Conservation (phyloP, 2,113 vertebrate species). For the Jaculus jaculus region DNA sequence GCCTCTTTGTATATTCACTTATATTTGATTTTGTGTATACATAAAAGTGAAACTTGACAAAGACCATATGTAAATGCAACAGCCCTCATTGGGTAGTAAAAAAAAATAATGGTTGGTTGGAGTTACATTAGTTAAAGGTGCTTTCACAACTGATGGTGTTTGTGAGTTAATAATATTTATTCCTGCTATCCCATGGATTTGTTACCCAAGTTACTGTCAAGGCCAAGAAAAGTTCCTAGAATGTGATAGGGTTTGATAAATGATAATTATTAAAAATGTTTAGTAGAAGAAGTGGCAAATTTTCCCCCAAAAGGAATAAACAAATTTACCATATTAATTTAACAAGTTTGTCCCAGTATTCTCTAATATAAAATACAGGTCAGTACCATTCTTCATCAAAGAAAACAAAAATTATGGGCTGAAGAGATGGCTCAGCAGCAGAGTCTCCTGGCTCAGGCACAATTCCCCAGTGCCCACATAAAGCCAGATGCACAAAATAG, state of each 20-base stretch:
- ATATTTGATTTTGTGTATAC: no score
- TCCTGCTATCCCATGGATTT: background rate
- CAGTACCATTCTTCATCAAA: conserved; percentile 35
- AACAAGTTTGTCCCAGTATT: conserved; percentile 39
- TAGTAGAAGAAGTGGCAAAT: conserved; percentile 55
- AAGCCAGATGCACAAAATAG: no score
- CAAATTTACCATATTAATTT: conserved; percentile 44
- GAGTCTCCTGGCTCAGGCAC: no score
- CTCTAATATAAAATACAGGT: conserved; percentile 24
- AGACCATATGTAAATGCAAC: background rate
- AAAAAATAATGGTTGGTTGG: background rate
- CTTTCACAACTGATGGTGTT: background rate
- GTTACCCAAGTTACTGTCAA: background rate
- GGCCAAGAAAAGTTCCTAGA: background rate
- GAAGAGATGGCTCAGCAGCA: no score
- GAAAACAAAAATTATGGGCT: background rate
- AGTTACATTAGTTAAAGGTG: background rate
- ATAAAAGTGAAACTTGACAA: background rate
- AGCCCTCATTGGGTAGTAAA: background rate
- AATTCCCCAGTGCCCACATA: no score
- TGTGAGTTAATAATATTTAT: conserved; percentile 13
- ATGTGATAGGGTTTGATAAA: conserved; percentile 41
- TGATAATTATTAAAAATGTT: conserved; percentile 57
- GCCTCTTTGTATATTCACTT: background rate
- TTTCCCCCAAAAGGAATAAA: conserved; percentile 35